phyloP scores from a whole-genome alignment of 2,113 vertebrate species.

The Dipodomys merriami region DNA sequence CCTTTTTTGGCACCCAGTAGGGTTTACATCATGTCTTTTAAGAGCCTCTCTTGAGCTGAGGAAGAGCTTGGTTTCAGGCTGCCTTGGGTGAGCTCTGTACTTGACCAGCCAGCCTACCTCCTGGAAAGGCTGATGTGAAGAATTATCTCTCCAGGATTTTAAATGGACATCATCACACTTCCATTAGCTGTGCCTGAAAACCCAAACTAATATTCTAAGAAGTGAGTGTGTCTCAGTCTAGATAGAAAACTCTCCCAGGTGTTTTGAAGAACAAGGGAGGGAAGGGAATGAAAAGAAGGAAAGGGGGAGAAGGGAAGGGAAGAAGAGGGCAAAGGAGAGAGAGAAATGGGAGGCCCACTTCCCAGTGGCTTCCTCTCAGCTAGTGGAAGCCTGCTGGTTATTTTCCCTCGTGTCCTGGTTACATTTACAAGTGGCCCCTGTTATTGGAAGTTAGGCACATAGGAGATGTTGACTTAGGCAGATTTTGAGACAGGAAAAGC shows the following conservation, averaged over 20 bases:
- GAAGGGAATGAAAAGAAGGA: too few species aligned
- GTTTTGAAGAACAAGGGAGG: not conserved
- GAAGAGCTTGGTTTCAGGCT: not conserved
- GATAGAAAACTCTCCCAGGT: not conserved
- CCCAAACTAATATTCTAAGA: not conserved
- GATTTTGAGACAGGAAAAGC: not conserved
- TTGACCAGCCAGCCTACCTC: rapidly evolving
- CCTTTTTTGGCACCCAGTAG: conserved; percentile 60
- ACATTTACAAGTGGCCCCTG: not conserved
- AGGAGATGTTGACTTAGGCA: not conserved
- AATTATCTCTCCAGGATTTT: not conserved
- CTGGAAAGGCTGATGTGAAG: not conserved
- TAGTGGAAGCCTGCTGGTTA: not conserved
- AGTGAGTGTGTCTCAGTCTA: not conserved
- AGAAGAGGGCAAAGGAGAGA: too few species aligned
- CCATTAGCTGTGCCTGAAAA: not conserved
- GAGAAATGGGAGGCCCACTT: not conserved
- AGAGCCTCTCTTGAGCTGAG: not conserved
- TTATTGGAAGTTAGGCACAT: not conserved
- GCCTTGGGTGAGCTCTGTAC: rapidly evolving
- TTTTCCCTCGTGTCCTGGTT: not conserved
- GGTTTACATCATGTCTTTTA: not conserved
- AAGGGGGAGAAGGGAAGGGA: rapidly evolving
- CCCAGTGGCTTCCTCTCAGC: not conserved
- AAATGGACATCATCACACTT: not conserved